Evolutionary conservation across 2,113 vertebrate genomes (phyloP), one percentile per base, ranked within the genome.

Genomic region (Varanus salvator): DNA sequence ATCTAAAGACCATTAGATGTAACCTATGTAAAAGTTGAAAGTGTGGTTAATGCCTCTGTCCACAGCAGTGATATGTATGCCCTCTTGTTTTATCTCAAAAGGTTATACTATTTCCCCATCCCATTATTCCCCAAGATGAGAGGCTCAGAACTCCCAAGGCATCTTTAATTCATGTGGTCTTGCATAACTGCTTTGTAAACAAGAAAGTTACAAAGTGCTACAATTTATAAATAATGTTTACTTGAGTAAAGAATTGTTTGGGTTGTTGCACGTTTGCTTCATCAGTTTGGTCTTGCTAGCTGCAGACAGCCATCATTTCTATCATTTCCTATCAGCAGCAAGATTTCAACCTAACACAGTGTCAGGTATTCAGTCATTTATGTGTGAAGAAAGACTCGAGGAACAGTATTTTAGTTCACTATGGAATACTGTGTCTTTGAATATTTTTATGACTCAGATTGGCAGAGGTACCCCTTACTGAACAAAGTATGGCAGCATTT

Each of bases 311-410:
- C 44, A 88, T 75, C 21, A 60, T 0, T 27, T 50, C 14, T 34
- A 88, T 75, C 21, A 60, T 0, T 27, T 50, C 77, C 38, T 23
- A 8, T 2, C 29, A 25, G 82, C 4, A 68, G 27, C 0, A 80
- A 64, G 23, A 64, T 7, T 34, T 25, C 64, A 69, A 4, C 14
- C 29, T 80, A 44, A 15, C 44, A 31, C 15, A 3, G 64, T 74
- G 21, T 64, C 11, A 11, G 60, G 11, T 80, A 29, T 25, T 80
- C 77, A 52, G 4, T 80, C 50, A 80, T 80, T 80, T 80, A 17
- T 15, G 31, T 1, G 50, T 15, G 6, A 17, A 75, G 48, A 72
- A 2, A 88, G 44, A 87, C 8, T 0, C 0, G 5, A 4, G n/a
- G 11, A 25, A 64, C 71, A 31, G 0, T 25, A 12, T 57, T 54